Conservation (phyloP, 53 echinoderm and acorn worm genomes). For the Luidia sarsii region DNA sequence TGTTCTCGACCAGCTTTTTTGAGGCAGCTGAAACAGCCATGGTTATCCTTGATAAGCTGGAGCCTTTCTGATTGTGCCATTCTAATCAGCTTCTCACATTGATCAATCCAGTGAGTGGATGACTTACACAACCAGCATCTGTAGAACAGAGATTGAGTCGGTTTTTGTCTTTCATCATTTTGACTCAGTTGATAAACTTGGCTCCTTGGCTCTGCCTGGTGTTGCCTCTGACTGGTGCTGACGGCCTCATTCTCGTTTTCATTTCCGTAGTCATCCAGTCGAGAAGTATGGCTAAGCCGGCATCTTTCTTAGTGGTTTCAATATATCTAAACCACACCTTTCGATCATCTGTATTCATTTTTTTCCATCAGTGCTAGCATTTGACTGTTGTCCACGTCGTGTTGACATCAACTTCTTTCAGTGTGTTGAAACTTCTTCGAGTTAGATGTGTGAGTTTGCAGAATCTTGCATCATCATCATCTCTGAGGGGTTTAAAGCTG, state of each 20-base stretch:
- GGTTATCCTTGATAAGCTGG: not conserved
- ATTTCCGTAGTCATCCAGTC: conserved; percentile 58
- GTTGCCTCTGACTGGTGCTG: conserved; percentile 26
- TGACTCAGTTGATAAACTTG: not conserved
- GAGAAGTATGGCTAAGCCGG: conserved; percentile 19
- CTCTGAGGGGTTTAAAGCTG: conserved; percentile 48
- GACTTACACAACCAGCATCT: conserved; percentile 6
- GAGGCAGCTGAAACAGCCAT: conserved; percentile 24
- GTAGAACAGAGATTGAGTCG: not conserved
- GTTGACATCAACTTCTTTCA: conserved; percentile 52
- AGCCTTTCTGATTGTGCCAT: not conserved
- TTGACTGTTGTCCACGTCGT: conserved; percentile 69
- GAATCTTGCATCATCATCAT: conserved; percentile 55
- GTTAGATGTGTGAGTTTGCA: conserved; percentile 67
- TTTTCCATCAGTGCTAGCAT: conserved; percentile 64
- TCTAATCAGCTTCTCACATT: not conserved
- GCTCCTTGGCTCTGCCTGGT: not conserved
- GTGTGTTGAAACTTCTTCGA: conserved; percentile 59
- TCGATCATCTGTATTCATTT: conserved; percentile 42
- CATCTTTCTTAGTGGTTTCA: conserved; percentile 22
- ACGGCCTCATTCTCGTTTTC: conserved; percentile 61
- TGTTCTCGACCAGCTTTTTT: conserved; percentile 20
- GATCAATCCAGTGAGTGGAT: conserved; percentile 7
- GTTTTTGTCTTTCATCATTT: not conserved
- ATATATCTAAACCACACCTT: conserved; percentile 58